phyloP scores from a whole-genome alignment of 2,797 vertebrate genomes.

The Rhynchotus rufescens region DNA sequence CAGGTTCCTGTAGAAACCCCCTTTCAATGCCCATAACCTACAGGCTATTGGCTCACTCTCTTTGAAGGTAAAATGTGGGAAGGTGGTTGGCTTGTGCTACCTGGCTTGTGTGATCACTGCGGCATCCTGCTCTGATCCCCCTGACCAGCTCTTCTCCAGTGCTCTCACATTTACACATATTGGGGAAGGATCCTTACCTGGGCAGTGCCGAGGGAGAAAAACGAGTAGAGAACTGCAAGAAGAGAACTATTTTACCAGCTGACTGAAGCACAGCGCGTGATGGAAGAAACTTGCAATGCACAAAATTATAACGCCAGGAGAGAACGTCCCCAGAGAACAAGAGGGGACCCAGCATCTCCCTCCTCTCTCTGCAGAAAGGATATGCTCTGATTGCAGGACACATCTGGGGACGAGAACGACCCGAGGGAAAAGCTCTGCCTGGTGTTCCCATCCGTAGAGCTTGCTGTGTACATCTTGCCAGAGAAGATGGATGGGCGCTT shows the following conservation, averaged over 20 bases:
- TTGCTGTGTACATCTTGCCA: not conserved
- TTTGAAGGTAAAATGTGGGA: not conserved
- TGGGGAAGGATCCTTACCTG: not conserved
- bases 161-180: rapidly evolving
- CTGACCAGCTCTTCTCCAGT: not conserved
- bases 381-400: not conserved
- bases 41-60: not conserved
- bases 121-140: not conserved
- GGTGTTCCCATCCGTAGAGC: not conserved
- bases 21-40: not conserved
- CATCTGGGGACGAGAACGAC: not conserved
- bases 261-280: not conserved
- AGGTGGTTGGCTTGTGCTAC: not conserved
- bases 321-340: not conserved
- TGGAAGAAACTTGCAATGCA: not conserved
- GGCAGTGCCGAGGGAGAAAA: not conserved
- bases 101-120: not conserved
- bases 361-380: not conserved
- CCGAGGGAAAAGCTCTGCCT: not conserved
- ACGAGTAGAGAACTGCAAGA: not conserved
- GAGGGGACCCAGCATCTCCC: not conserved
- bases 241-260: not conserved
- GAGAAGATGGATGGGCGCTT: not conserved
- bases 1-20: not conserved
- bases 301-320: not conserved